Percentiles rank a stretch among this genome's conserved stretches.
These are phyloP conservation scores for Papilio gigon DNA, from an alignment of 2,888 invertebrate species.

Conservation along the genomic window DNA sequence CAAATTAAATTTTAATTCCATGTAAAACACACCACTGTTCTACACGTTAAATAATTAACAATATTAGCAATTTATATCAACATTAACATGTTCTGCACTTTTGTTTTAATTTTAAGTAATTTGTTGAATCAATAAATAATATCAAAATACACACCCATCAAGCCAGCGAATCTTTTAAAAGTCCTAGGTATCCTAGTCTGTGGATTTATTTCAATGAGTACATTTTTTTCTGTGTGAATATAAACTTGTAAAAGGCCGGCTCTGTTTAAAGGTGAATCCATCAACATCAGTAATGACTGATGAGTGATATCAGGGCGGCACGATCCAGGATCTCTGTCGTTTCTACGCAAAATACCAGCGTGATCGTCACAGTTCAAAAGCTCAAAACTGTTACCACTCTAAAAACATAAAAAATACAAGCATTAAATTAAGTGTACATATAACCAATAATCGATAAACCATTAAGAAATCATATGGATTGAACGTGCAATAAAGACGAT, in stretches of 20 bases:
- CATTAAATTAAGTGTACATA: no score
- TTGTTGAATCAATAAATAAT: no score
- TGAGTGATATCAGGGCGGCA: conserved; percentile 98
- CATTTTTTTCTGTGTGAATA: conserved; percentile 94
- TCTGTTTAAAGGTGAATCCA: conserved; percentile 98
- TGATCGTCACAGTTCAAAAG: conserved; percentile 98
- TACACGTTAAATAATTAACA: no score
- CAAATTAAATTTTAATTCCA: not conserved
- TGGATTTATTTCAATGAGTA: conserved; percentile 97
- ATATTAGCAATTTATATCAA: no score
- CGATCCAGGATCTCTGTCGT: conserved; percentile 92
- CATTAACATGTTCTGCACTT: not conserved
- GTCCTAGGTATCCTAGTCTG: conserved; percentile 98
- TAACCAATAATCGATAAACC: not conserved
- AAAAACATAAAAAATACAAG: conserved; percentile 52
- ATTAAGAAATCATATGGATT: conserved; percentile 12
- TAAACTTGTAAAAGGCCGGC: conserved; percentile 98
- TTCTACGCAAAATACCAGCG: conserved; percentile 90
- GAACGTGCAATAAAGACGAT: not conserved
- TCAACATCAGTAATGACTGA: conserved; percentile 97
- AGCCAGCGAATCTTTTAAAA: conserved; percentile 97
- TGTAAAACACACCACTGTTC: no score
- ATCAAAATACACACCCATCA: conserved; percentile 88
- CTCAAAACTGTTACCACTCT: conserved; percentile 95
- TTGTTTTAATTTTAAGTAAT: not conserved